Evolutionary conservation across 2,797 vertebrate genomes (phyloP).

Genomic region (Gastrophryne carolinensis): DNA sequence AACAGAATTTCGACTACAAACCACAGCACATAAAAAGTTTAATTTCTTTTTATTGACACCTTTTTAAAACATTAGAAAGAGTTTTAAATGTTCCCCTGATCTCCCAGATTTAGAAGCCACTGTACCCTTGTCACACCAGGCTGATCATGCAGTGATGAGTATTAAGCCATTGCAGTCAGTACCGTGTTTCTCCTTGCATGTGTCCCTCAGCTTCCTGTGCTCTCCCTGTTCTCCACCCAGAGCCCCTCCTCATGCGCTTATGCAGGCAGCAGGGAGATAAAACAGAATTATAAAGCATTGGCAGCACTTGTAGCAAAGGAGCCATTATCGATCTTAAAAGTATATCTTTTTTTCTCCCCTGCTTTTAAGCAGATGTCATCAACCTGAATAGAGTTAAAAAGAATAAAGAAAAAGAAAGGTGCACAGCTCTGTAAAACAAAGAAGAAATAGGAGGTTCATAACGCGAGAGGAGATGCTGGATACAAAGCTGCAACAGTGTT

Average conservation of each 20-base stretch:
- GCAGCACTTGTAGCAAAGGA: conserved; percentile 47
- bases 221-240: conserved; percentile 8
- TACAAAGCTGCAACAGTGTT: conserved; percentile 6
- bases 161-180: not conserved
- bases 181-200: not conserved
- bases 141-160: no score
- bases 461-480: not conserved
- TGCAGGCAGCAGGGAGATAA: conserved; percentile 47
- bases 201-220: not conserved
- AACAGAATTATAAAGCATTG: conserved; percentile 49
- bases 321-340: conserved; percentile 53
- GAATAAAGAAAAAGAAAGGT: not conserved
- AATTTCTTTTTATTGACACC: no score
- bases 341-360: conserved; percentile 35
- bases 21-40: no score
- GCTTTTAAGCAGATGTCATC: conserved; percentile 43
- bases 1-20: no score
- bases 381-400: conserved; percentile 39
- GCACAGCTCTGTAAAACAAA: not conserved
- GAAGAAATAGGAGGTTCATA: conserved; percentile 1
- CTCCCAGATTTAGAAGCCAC: no score
- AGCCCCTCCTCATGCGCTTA: conserved; percentile 42
- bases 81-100: no score
- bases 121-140: no score
- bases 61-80: no score